Conservation (phyloP, 2,113 vertebrate species). For the Holacanthus passer region DNA sequence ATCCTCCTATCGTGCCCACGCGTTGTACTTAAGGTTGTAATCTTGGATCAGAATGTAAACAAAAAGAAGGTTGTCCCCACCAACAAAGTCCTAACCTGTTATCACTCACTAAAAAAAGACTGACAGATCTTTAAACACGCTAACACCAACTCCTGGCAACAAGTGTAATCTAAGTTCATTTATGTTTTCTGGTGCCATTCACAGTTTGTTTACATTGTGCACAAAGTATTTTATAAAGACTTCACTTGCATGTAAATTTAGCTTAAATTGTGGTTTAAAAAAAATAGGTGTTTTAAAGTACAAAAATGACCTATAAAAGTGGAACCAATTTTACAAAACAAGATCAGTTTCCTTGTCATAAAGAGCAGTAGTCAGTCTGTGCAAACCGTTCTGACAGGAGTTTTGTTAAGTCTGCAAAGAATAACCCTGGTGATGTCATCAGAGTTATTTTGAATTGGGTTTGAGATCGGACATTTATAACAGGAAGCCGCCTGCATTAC, state of each 20-base stretch:
- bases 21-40: neutral
- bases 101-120: neutral
- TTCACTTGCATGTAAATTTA: neutral
- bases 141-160: neutral
- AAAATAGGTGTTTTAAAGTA: neutral
- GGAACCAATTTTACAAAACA: neutral
- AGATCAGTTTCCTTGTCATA: neutral
- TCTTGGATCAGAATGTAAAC: neutral
- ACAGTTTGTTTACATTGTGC: constrained; percentile 27
- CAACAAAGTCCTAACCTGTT: neutral
- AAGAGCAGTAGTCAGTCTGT: neutral
- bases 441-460: neutral
- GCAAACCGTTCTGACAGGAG: neutral
- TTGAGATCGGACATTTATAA: neutral
- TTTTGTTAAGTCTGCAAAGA: neutral
- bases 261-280: neutral
- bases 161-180: constrained; percentile 13
- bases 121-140: neutral
- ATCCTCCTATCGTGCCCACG: neutral
- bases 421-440: neutral
- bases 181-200: neutral
- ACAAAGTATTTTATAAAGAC: neutral
- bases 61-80: neutral
- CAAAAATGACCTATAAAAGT: neutral
- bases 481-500: neutral